Percentiles rank a stretch among this genome's conserved stretches.
Evolutionary conservation across 2,113 vertebrate genomes (phyloP).

Genomic region (Erythrolamprus reginae): DNA sequence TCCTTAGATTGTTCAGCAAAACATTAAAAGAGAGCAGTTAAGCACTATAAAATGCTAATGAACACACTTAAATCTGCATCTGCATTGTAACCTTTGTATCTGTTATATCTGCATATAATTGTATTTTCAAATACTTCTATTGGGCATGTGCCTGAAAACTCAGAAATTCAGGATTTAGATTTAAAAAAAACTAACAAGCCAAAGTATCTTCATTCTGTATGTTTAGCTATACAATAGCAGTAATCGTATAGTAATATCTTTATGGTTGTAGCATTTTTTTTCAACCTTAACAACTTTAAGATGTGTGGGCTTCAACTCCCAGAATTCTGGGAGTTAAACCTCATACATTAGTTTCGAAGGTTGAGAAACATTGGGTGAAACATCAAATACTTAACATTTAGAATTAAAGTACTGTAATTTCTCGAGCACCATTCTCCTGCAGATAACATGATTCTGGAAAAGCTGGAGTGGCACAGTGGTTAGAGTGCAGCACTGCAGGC

Average conservation of each 20-base stretch:
- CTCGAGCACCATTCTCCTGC: background rate
- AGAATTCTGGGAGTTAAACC: background rate
- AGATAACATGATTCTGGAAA: background rate
- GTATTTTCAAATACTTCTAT: background rate
- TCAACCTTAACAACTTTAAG: background rate
- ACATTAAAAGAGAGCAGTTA: background rate
- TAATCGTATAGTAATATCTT: background rate
- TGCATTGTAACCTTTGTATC: background rate
- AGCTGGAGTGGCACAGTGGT: too few species aligned
- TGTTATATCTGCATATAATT: background rate
- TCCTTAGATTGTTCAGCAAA: background rate
- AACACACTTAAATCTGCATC: background rate
- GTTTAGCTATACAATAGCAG: background rate
- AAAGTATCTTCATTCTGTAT: background rate
- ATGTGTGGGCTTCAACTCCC: background rate
- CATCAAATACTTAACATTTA: background rate
- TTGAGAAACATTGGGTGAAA: background rate
- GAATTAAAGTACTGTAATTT: background rate
- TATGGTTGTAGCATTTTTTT: background rate
- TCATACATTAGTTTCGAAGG: background rate
- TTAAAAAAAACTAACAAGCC: background rate
- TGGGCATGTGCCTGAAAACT: background rate
- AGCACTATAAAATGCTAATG: background rate
- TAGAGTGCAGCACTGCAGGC: too few species aligned
- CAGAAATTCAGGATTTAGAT: background rate